Evolutionary conservation across 1,140 invertebrate genomes (phyloP).

Genomic region (Brachionus koreanus): DNA sequence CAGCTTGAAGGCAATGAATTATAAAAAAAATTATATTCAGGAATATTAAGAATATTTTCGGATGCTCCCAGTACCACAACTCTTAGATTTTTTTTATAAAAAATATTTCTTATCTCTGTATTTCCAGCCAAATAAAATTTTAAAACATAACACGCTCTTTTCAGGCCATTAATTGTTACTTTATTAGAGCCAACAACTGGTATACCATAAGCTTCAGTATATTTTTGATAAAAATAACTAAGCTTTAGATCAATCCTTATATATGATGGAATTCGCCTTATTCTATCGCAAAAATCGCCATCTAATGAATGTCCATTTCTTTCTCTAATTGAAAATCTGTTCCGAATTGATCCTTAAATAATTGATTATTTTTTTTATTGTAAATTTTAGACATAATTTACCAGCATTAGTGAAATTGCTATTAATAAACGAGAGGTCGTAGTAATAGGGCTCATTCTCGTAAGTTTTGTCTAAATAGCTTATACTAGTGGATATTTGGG

Average conservation of each 20-base stretch:
- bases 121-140: slow-evolving; percentile 50
- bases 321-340: not conserved
- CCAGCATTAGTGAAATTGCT: slow-evolving; percentile 25
- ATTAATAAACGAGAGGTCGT: not conserved
- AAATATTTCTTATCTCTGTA: slow-evolving; percentile 47
- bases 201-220: slow-evolving; percentile 52
- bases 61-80: slow-evolving; percentile 48
- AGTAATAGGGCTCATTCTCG: slow-evolving; percentile 14
- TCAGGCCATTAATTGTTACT: slow-evolving; percentile 42
- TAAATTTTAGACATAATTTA: not conserved
- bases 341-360: slow-evolving; percentile 11
- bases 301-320: not conserved
- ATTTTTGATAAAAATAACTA: slow-evolving; percentile 50
- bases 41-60: slow-evolving; percentile 45
- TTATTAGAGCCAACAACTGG: slow-evolving; percentile 49
- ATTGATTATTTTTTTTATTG: not conserved
- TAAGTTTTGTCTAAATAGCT: not conserved
- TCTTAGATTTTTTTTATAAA: slow-evolving; percentile 48
- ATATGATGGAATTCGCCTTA: slow-evolving; percentile 13
- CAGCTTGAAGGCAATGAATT: not conserved
- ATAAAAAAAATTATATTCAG: too few species aligned
- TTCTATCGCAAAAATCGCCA: not conserved
- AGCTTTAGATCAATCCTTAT: slow-evolving; percentile 45
- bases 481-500: slow-evolving; percentile 8
- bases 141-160: slow-evolving; percentile 50